Percentiles rank a stretch among this genome's conserved stretches.
Conservation (phyloP, 2,113 vertebrate species). For the Triplophysa tibetana region DNA sequence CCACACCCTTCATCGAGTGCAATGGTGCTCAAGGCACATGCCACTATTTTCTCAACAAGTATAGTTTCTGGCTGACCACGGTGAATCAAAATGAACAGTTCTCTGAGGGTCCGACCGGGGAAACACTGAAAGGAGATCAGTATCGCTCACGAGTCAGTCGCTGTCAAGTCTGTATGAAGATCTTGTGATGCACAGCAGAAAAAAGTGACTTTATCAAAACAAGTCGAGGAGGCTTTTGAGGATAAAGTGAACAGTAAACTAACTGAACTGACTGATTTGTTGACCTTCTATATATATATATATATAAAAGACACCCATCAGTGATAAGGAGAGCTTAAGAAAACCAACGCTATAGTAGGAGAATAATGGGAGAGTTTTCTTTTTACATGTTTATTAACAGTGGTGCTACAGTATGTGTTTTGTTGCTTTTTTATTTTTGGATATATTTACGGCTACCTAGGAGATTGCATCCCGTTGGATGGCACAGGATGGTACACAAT, state of each 20-base stretch:
- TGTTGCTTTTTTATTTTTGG: slow-evolving; percentile 60
- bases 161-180: slow-evolving; percentile 97
- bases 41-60: slow-evolving; percentile 95
- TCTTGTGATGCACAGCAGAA: slow-evolving; percentile 68
- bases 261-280: slow-evolving; percentile 33
- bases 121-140: slow-evolving; percentile 87
- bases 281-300: not conserved
- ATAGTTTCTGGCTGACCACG: slow-evolving; percentile 94
- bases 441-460: slow-evolving; percentile 81
- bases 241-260: slow-evolving; percentile 24
- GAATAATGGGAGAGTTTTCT: slow-evolving; percentile 21
- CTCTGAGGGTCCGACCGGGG: slow-evolving; percentile 65
- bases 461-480: slow-evolving; percentile 62
- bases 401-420: slow-evolving; percentile 77
- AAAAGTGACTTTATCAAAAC: slow-evolving; percentile 35
- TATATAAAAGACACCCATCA: not conserved
- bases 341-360: too few relatives aligned
- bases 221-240: slow-evolving; percentile 20
- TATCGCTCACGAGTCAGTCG: slow-evolving; percentile 86
- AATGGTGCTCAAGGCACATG: slow-evolving; percentile 87
- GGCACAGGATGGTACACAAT: slow-evolving; percentile 41
- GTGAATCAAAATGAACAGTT: slow-evolving; percentile 82
- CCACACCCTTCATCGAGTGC: slow-evolving; percentile 95
- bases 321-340: not conserved
- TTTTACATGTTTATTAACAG: slow-evolving; percentile 65